phyloP scores from a whole-genome alignment of 2,888 invertebrate species.

The Campoletis raptor region DNA sequence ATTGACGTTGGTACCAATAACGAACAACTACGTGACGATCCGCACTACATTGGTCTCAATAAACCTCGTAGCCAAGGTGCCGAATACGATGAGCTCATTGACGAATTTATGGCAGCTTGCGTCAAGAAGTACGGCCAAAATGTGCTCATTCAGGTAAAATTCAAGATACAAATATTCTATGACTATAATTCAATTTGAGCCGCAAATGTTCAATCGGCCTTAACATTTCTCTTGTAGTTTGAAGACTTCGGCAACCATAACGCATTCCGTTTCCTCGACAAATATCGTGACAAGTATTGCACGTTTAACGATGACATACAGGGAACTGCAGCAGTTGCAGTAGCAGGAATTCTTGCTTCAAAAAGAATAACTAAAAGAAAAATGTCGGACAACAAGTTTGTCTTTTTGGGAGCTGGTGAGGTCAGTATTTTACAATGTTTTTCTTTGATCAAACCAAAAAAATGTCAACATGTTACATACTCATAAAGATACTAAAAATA shows the following conservation, averaged over 20 bases:
- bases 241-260: conserved; percentile 99
- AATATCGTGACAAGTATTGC: conserved; percentile 96
- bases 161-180: background rate
- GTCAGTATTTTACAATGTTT: conserved; percentile 80
- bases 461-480: too few species aligned
- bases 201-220: background rate
- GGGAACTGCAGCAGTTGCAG: conserved; percentile 98
- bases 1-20: conserved; percentile 98
- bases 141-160: conserved; percentile 89
- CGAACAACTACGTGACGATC: conserved; percentile 95
- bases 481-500: too few species aligned
- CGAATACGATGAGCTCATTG: conserved; percentile 96
- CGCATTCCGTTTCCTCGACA: conserved; percentile 97
- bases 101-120: conserved; percentile 98
- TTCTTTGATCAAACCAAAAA: background rate
- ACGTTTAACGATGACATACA: conserved; percentile 99
- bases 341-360: conserved; percentile 95
- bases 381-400: conserved; percentile 94
- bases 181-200: background rate
- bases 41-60: conserved; percentile 96
- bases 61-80: conserved; percentile 94
- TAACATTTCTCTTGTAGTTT: conserved; percentile 87
- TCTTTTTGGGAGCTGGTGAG: conserved; percentile 96
- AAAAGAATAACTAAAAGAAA: conserved; percentile 91
- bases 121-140: conserved; percentile 95